Base-by-base conservation (phyloP, 2,113 vertebrate species). In the Alaudala cheleensis region DNA sequence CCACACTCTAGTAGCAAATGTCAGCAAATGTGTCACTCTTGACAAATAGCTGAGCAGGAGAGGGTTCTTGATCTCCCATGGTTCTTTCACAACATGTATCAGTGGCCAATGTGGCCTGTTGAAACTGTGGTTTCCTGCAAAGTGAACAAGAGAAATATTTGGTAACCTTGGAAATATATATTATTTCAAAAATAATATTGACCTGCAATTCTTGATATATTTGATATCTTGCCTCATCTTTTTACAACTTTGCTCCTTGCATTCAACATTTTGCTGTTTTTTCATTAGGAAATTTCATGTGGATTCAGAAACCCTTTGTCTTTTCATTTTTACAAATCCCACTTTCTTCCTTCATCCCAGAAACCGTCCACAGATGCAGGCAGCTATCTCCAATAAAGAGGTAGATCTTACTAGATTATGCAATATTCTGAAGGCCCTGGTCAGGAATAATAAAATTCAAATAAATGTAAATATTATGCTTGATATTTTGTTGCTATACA, bases 1-100 rank as follows among this genome's bases (percentile, higher is more conserved):
- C 0, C 23, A n/a, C 1, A 2, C 8, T 64, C 8, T 2, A 7
- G 10, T 19, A 47, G 29, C 13, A 77, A 65, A 73, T 18, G 7
- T 37, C 29, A 56, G 11, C 5, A 67, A 18, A 44, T 37, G 44
- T 22, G 22, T 40, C 2, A 3, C 28, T 10, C 29, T 42, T 80
- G 53, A 62, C 14, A 44, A 4, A 19, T 5, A 58, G 11, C 26
- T 81, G 34, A 67, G 13, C 18, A 42, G 13, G 42, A 9, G 29
- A 69, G 7, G 18, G 11, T 11, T 85, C 44, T 73, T 85, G 16
- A 11, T 47, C 21, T 84, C 57, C 39, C n/a, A 34, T 28, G 16
- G 12, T 3, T 71, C 8, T 58, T 12, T 42, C 33, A 54, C 8
- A 45, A 40, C 14, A 5, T 72, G 2, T 45, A 29, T 20, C 4